Percentiles rank a stretch among this genome's conserved stretches.
Conservation (phyloP, 2,888 invertebrate species). For the Taphrorychus bicolor region DNA sequence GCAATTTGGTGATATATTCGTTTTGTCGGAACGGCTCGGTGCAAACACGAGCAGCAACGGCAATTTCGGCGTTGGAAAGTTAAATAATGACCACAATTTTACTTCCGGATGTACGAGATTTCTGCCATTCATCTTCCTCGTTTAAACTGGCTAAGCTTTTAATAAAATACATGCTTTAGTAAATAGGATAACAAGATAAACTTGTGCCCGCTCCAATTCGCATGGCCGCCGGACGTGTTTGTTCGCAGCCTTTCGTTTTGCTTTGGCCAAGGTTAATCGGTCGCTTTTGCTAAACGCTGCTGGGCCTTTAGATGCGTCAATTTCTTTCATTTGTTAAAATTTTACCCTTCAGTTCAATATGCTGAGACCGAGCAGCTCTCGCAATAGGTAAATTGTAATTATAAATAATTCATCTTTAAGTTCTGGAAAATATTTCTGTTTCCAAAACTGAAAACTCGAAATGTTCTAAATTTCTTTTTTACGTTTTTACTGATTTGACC, state of each 20-base stretch:
- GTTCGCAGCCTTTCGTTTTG: not conserved
- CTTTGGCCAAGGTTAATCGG: not conserved
- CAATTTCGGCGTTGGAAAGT: slow-evolving; percentile 37
- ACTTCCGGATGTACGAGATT: slow-evolving; percentile 46
- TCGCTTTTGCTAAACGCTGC: not conserved
- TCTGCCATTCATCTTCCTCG: slow-evolving; percentile 39
- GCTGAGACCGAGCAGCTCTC: too few species aligned
- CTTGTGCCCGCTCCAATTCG: slow-evolving; percentile 4
- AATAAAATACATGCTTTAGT: slow-evolving; percentile 40
- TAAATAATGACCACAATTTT: slow-evolving; percentile 42
- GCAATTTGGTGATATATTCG: slow-evolving; percentile 26
- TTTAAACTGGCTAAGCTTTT: slow-evolving; percentile 40
- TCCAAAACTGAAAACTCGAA: too few species aligned
- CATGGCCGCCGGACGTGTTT: not conserved
- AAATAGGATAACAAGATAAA: slow-evolving; percentile 38
- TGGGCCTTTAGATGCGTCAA: not conserved
- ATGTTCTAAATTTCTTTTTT: too few species aligned
- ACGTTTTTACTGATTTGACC: too few species aligned
- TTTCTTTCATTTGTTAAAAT: not conserved
- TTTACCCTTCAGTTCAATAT: too few species aligned
- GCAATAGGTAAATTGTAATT: too few species aligned
- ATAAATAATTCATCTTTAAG: too few species aligned
- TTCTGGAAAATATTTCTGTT: too few species aligned
- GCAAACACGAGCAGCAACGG: slow-evolving; percentile 29
- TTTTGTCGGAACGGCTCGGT: slow-evolving; percentile 27